Evolutionary conservation across 2,113 vertebrate species (phyloP), one percentile per base, ranked within the genome.

Genomic region (Syrmaticus mikado): DNA sequence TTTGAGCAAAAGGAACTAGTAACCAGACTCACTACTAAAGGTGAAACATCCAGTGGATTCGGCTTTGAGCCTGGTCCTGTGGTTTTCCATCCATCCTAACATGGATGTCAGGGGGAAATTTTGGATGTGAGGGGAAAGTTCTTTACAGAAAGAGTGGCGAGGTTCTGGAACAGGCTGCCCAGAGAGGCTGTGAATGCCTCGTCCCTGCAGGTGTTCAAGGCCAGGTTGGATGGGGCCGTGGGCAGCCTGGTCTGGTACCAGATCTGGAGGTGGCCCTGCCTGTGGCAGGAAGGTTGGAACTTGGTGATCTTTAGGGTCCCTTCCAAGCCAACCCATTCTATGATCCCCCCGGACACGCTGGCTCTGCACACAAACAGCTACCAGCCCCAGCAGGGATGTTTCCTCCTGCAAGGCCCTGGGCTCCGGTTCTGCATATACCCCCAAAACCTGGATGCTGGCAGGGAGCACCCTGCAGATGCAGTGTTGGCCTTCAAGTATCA

Each of bases 1-100:
- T 95, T 78, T 4, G 30, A 97, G 82, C 13, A 97, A 87, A 96
- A 92, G 68, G 90, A 96, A 90, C 91, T 88, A 93, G 87, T 93
- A 97, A 95, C 91, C 89, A 88, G 90, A 96, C 93, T 85, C 87
- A 93, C 6, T 84, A 68, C 83, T 84, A 92, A 92, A 94, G 71
- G 89, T 95, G 85, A 94, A 94, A 84, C 95, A 95, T 88, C 82
- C 94, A 71, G 86, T 71, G 87, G 94, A 81, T 78, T 86, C 87
- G 74, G 20, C 27, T 81, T 32, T 81, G n/a, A 82, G 67, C 12
- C 19, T 0, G 0, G 57, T 50, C 41, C 38, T 68, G 38, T 15
- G 40, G 17, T 82, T 57, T 76, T 21, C 16, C 28, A 67, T 8
- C 10, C 1, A 1, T 16, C 9, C 50, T 27, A 25, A 27, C 50